A percentile compares a stretch with the other conserved stretches of the same genome.
Conservation (phyloP, 2,113 vertebrate species). For the Ascaphus truei region DNA sequence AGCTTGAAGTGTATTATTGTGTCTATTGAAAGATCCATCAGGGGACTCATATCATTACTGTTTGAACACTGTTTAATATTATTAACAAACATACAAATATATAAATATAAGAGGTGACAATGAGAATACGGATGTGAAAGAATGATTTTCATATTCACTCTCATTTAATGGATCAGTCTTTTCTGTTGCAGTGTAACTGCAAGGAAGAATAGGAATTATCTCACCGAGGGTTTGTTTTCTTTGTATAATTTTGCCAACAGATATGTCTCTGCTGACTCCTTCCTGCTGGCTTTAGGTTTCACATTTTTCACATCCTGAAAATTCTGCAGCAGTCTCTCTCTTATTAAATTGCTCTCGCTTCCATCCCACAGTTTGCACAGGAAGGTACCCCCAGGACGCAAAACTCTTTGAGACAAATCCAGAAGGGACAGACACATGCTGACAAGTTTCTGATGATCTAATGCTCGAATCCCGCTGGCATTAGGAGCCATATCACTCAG, state of each 20-base stretch:
- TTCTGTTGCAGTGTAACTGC: too few species aligned
- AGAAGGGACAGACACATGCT: constrained; percentile 70
- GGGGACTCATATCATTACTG: too few species aligned
- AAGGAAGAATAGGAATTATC: too few species aligned
- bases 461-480: constrained; percentile 76
- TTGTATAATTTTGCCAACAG: constrained; percentile 72
- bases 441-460: constrained; percentile 84
- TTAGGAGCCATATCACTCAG: constrained; percentile 95
- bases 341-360: constrained; percentile 56
- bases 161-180: too few species aligned
- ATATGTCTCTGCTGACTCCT: constrained; percentile 83
- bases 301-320: constrained; percentile 70
- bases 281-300: constrained; percentile 85
- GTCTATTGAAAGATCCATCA: too few species aligned
- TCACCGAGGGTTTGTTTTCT: too few species aligned
- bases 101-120: too few species aligned
- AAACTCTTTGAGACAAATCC: constrained; percentile 62
- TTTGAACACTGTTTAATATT: too few species aligned
- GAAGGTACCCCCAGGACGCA: constrained; percentile 69
- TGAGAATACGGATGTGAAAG: too few species aligned
- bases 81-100: too few species aligned
- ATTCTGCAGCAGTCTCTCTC: constrained; percentile 58
- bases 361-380: constrained; percentile 94
- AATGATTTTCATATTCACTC: too few species aligned
- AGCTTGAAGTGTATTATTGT: too few species aligned